Evolutionary conservation across 2,888 invertebrate species (phyloP).

Genomic region (Cosmia pyralina): DNA sequence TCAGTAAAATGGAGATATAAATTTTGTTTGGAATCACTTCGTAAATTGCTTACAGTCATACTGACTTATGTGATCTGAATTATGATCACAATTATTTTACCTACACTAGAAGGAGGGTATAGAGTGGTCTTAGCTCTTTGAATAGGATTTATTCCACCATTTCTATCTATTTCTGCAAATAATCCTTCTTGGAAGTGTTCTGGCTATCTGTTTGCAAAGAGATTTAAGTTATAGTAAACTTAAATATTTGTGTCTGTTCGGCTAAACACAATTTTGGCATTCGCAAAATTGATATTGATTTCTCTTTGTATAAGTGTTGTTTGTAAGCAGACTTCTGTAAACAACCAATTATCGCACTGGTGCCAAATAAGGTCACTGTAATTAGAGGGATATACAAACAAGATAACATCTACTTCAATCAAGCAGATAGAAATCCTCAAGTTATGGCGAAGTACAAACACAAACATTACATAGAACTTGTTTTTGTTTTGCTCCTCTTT

Average conservation of each 20-base stretch:
- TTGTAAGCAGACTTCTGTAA: background rate
- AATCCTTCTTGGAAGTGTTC: too few species aligned
- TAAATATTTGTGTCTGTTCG: too few species aligned
- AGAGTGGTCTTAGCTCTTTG: background rate
- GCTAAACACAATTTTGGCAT: background rate
- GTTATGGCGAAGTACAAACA: constrained; percentile 18
- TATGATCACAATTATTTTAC: background rate
- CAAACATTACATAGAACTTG: constrained; percentile 23
- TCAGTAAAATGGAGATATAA: constrained; percentile 11
- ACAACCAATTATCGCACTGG: background rate
- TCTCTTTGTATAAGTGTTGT: background rate
- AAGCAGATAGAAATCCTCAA: constrained; percentile 30
- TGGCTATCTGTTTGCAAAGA: background rate
- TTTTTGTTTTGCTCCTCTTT: constrained; percentile 12
- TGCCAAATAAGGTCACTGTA: constrained; percentile 10
- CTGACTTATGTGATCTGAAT: background rate
- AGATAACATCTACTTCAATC: constrained; percentile 40
- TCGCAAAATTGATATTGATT: background rate
- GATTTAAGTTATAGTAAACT: too few species aligned
- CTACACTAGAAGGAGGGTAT: background rate
- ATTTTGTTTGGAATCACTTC: background rate
- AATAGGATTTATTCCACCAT: background rate
- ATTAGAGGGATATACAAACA: constrained; percentile 16
- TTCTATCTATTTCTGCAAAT: background rate
- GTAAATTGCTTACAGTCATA: background rate